Conservation (phyloP, 2,797 vertebrate genomes). For the Takifugu ocellatus region DNA sequence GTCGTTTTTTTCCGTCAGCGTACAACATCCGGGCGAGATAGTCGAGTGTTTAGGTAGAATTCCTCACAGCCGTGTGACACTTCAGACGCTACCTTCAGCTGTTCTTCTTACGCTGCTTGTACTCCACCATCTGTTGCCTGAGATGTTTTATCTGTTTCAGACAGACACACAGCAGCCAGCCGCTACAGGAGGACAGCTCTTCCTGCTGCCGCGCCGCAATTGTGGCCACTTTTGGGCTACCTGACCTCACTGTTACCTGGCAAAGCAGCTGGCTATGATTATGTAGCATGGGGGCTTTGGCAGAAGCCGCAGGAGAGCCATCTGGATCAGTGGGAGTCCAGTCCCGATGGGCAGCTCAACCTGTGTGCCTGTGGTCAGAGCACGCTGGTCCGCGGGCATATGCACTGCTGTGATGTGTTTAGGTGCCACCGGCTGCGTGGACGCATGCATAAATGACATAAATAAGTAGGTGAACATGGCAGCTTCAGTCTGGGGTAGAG, state of each 20-base stretch:
- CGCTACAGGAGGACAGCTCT: constrained; percentile 2
- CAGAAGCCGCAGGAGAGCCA: constrained; percentile 46
- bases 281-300: constrained; percentile 54
- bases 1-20: too few relatives aligned
- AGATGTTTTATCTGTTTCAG: not conserved
- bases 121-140: not conserved
- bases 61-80: too few relatives aligned
- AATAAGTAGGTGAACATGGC: constrained; percentile 6
- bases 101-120: not conserved
- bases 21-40: too few relatives aligned
- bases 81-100: too few relatives aligned
- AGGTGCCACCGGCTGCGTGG: constrained; percentile 12
- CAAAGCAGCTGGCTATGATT: constrained; percentile 63
- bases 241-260: constrained; percentile 58
- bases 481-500: constrained; percentile 1
- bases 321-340: constrained; percentile 49
- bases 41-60: too few relatives aligned
- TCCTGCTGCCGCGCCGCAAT: constrained; percentile 14
- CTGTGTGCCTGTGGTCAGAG: constrained; percentile 29
- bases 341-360: constrained; percentile 50
- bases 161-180: not conserved
- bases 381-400: not conserved
- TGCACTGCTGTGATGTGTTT: not conserved
- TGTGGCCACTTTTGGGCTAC: constrained; percentile 30
- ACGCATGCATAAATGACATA: constrained; percentile 16